Evolutionary conservation across 2,113 vertebrate species (phyloP).

Genomic region (Psittacara wagleri): DNA sequence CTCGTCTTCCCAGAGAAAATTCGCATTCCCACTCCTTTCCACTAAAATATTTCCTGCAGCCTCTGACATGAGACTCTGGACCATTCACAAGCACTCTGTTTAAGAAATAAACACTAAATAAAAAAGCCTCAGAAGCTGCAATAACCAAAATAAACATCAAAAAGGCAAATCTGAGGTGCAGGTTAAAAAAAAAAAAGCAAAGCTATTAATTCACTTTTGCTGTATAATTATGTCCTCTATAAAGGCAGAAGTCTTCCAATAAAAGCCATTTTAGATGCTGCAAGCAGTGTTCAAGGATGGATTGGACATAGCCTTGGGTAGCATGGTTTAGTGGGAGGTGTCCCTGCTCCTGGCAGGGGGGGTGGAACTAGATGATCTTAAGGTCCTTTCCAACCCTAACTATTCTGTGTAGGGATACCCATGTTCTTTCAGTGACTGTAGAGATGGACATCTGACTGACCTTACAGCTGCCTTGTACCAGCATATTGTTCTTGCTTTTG

Average conservation of each 20-base stretch:
- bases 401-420: neutral
- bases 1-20: constrained; percentile 9
- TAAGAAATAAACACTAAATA: constrained; percentile 15
- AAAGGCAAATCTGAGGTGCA: neutral
- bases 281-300: neutral
- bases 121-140: constrained; percentile 17
- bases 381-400: too few relatives aligned
- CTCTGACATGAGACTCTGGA: neutral
- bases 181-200: neutral
- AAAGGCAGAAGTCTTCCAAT: neutral
- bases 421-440: neutral
- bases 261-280: neutral
- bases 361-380: too few relatives aligned
- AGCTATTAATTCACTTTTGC: neutral
- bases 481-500: neutral
- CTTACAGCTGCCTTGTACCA: neutral
- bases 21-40: neutral
- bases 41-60: neutral
- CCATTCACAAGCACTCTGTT: neutral
- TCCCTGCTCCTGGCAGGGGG: too few relatives aligned
- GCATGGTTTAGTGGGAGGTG: too few relatives aligned
- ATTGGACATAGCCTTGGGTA: too few relatives aligned
- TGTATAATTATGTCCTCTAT: neutral
- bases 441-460: neutral
- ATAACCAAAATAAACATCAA: constrained; percentile 26